Percentiles rank a stretch among this genome's conserved stretches.
Conservation (phyloP, 2,113 vertebrate genomes). For the Triplophysa tibetana region DNA sequence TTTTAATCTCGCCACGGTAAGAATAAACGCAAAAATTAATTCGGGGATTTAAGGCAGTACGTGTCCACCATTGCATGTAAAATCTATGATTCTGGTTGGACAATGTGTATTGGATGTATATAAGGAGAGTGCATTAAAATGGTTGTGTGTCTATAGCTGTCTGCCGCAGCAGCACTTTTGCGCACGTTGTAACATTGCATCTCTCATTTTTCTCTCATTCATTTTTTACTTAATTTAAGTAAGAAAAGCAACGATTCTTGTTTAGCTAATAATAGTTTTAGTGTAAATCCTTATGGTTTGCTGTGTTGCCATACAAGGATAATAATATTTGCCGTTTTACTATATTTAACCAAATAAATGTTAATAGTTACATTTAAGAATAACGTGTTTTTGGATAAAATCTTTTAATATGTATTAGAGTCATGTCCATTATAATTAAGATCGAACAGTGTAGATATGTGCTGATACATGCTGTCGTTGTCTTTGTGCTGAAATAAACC, state of each 20-base stretch:
- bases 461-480: constrained; percentile 68
- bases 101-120: neutral
- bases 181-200: neutral
- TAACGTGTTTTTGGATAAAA: neutral
- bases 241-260: neutral
- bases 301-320: neutral
- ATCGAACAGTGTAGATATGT: constrained; percentile 54
- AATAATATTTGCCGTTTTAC: neutral
- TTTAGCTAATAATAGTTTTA: neutral
- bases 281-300: neutral
- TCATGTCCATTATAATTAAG: constrained; percentile 36
- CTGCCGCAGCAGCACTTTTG: neutral
- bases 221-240: neutral
- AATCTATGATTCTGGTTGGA: neutral
- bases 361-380: neutral
- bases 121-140: neutral
- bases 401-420: neutral
- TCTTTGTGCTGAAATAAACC: constrained; percentile 30
- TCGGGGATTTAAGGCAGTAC: neutral
- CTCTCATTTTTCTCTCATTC: neutral
- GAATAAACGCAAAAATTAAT: constrained; percentile 52
- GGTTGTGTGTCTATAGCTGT: neutral
- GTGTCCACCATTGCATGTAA: neutral
- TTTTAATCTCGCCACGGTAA: constrained; percentile 68
- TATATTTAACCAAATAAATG: neutral